These are phyloP conservation scores for Popillia japonica DNA, from an alignment of 1,140 invertebrate genomes.

Conservation along the genomic window DNA sequence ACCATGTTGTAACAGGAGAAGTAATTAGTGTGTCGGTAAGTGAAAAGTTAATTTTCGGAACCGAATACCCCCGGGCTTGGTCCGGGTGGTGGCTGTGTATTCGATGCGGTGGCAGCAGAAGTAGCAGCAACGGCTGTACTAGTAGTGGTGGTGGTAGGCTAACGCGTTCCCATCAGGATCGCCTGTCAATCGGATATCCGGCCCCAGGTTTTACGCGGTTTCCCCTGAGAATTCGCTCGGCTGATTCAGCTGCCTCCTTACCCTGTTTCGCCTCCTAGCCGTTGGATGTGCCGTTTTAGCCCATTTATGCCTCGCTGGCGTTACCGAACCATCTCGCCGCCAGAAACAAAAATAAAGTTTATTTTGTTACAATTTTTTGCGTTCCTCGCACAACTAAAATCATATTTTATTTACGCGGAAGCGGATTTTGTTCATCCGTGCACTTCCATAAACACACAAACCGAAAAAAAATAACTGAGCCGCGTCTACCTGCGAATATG, in stretches of 20 bases:
- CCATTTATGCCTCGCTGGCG: background rate
- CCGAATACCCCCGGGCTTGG: constrained; percentile 27
- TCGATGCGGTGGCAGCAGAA: constrained; percentile 16
- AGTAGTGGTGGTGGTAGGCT: constrained; percentile 18
- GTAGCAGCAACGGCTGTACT: background rate
- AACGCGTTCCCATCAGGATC: constrained; percentile 42
- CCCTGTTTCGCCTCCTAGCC: constrained; percentile 4
- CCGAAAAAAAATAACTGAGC: background rate
- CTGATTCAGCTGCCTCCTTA: constrained; percentile 44
- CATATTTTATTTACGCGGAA: constrained; percentile 34
- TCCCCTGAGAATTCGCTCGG: constrained; percentile 45
- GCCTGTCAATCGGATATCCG: constrained; percentile 50
- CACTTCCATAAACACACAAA: background rate
- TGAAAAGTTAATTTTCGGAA: constrained; percentile 41
- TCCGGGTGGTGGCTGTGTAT: constrained; percentile 6
- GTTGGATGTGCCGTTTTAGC: constrained; percentile 4
- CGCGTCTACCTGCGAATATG: background rate
- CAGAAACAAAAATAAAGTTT: constrained; percentile 31
- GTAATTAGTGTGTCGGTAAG: constrained; percentile 40
- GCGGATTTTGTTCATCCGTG: constrained; percentile 7
- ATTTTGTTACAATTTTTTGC: constrained; percentile 33
- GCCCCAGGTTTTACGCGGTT: constrained; percentile 46
- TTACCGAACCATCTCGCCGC: background rate
- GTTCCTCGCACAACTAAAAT: constrained; percentile 23
- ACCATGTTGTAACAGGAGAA: constrained; percentile 27